Percentiles rank a stretch among this genome's conserved stretches.
Evolutionary conservation across 2,113 vertebrate species (phyloP).

Genomic region (Sturnira hondurensis): DNA sequence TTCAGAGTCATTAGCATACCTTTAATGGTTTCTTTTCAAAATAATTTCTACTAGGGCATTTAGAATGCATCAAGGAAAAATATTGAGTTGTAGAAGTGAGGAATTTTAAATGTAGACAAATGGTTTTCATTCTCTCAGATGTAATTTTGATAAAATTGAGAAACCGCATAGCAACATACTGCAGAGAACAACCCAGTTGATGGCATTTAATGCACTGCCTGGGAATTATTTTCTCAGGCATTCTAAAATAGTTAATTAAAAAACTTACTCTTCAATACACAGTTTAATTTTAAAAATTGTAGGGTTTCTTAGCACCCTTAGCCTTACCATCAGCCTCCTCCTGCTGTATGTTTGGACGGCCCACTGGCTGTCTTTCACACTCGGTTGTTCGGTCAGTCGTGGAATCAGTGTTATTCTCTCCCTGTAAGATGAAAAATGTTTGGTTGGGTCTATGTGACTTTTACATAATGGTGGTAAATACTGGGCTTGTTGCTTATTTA

Average conservation of each 20-base stretch:
- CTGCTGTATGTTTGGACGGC: not conserved
- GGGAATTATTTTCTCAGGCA: constrained; percentile 14
- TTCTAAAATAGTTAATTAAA: constrained; percentile 29
- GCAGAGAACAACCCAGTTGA: not conserved
- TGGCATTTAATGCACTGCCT: not conserved
- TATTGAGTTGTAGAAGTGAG: constrained; percentile 60
- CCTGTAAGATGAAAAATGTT: not conserved
- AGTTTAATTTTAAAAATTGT: constrained; percentile 14
- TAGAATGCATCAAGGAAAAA: constrained; percentile 63
- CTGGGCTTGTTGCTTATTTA: not conserved
- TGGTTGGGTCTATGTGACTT: not conserved
- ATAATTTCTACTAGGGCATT: constrained; percentile 74
- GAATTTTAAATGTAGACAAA: constrained; percentile 67
- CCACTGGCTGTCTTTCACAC: not conserved
- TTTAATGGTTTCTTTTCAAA: constrained; percentile 79
- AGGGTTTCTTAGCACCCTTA: not conserved
- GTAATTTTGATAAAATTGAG: constrained; percentile 37
- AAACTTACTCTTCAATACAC: not conserved
- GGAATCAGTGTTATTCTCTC: not conserved
- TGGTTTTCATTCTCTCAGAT: constrained; percentile 55
- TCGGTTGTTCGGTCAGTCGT: not conserved
- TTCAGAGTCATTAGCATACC: constrained; percentile 83
- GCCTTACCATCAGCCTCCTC: not conserved
- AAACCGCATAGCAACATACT: not conserved
- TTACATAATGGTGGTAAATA: not conserved